These are phyloP conservation scores for Leptodactylus fallax DNA, from an alignment of 2,797 vertebrate species.

Conservation along the genomic window DNA sequence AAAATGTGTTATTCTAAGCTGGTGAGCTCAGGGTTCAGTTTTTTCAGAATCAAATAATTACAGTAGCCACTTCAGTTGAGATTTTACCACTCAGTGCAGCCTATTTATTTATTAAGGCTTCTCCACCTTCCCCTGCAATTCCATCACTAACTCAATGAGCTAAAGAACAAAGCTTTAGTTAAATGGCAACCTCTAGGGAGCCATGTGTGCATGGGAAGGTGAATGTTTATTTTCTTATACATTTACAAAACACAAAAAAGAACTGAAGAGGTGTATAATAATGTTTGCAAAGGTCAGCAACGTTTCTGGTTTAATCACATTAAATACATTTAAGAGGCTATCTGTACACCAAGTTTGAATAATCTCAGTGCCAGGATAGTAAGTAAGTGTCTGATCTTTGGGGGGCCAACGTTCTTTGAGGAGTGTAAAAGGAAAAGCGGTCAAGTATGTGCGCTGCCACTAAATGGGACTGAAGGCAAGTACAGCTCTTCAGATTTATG, in stretches of 20 bases:
- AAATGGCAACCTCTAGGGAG: not conserved
- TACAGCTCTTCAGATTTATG: too few species aligned
- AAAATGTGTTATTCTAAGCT: not conserved
- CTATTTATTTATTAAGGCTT: conserved; percentile 13
- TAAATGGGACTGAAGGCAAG: too few species aligned
- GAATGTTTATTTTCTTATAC: not conserved
- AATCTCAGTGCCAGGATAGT: too few species aligned
- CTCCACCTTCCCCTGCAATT: conserved; percentile 9
- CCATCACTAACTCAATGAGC: conserved; percentile 20
- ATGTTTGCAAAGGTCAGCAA: too few species aligned
- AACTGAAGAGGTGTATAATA: too few species aligned
- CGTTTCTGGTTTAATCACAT: not conserved
- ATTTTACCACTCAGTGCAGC: conserved; percentile 7
- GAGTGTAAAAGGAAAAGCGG: too few species aligned
- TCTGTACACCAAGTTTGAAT: not conserved
- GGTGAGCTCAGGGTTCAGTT: not conserved
- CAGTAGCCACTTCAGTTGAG: conserved; percentile 4
- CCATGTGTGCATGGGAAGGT: not conserved
- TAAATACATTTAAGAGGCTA: not conserved
- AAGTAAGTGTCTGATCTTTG: too few species aligned
- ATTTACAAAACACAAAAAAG: not conserved
- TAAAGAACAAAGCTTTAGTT: conserved; percentile 16
- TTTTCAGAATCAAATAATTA: not conserved
- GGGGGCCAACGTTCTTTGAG: too few species aligned
- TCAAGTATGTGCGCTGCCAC: too few species aligned